These are phyloP conservation scores for Drosophila borealis DNA, from an alignment of 2,888 invertebrate species.

Conservation along the genomic window DNA sequence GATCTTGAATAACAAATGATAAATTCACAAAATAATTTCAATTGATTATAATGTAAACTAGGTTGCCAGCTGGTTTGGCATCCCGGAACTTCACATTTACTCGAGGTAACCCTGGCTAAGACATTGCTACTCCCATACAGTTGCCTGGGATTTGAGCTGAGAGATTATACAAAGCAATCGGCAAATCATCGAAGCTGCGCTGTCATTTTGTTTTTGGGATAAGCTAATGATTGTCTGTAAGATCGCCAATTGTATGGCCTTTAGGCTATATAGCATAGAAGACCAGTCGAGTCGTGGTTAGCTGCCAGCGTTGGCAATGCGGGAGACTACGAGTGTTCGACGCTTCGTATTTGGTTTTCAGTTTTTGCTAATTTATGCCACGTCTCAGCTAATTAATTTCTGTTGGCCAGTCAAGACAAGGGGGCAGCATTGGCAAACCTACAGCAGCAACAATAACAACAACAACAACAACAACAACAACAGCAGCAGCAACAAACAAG, in stretches of 20 bases:
- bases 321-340: slow-evolving; percentile 4
- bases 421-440: slow-evolving; percentile 51
- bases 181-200: not conserved
- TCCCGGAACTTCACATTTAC: too few species aligned
- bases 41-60: too few species aligned
- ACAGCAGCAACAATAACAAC: slow-evolving; percentile 17
- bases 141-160: too few species aligned
- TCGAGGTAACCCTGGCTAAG: too few species aligned
- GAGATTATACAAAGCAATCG: too few species aligned
- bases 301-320: not conserved
- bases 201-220: too few species aligned
- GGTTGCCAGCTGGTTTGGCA: too few species aligned
- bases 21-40: too few species aligned
- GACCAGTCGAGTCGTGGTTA: not conserved
- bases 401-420: slow-evolving; percentile 65
- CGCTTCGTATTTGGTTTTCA: slow-evolving; percentile 28
- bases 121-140: too few species aligned
- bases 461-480: slow-evolving; percentile 23
- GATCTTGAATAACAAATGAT: too few species aligned
- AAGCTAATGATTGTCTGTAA: not conserved
- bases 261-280: not conserved
- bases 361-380: slow-evolving; percentile 75
- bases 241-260: not conserved
- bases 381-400: slow-evolving; percentile 76
- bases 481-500: slow-evolving; percentile 64